phyloP scores from a whole-genome alignment of 1,140 invertebrate species.

The Listronotus oregonensis region DNA sequence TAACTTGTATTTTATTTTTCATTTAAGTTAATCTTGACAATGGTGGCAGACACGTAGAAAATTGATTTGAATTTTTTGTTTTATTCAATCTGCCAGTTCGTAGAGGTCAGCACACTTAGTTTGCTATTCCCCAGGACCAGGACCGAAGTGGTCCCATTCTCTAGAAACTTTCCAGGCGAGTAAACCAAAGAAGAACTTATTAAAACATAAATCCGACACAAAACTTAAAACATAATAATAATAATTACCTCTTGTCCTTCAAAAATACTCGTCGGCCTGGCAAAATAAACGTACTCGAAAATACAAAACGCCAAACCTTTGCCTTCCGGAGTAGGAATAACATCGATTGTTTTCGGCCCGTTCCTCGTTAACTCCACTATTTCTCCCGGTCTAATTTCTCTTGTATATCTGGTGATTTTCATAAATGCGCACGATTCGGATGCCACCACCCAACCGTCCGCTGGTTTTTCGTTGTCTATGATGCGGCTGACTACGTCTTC shows the following conservation, averaged over 20 bases:
- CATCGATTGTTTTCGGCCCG: slow-evolving; percentile 83
- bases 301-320: slow-evolving; percentile 92
- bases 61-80: too few relatives aligned
- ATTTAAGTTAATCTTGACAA: too few relatives aligned
- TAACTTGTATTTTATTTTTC: too few relatives aligned
- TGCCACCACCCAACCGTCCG: slow-evolving; percentile 91
- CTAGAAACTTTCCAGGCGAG: too few relatives aligned
- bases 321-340: slow-evolving; percentile 73
- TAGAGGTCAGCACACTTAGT: too few relatives aligned
- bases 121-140: too few relatives aligned
- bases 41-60: too few relatives aligned
- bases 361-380: slow-evolving; percentile 88
- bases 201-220: too few relatives aligned
- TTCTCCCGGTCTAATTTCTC: slow-evolving; percentile 90
- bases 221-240: too few relatives aligned
- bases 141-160: too few relatives aligned
- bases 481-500: slow-evolving; percentile 40
- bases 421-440: slow-evolving; percentile 96
- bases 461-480: slow-evolving; percentile 21
- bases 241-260: slow-evolving; percentile 80
- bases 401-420: slow-evolving; percentile 80
- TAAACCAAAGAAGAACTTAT: too few relatives aligned
- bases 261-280: slow-evolving; percentile 88
- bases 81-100: too few relatives aligned
- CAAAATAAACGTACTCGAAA: slow-evolving; percentile 99